Evolutionary conservation across 2,113 vertebrate species (phyloP).

Genomic region (Aplodontia rufa): DNA sequence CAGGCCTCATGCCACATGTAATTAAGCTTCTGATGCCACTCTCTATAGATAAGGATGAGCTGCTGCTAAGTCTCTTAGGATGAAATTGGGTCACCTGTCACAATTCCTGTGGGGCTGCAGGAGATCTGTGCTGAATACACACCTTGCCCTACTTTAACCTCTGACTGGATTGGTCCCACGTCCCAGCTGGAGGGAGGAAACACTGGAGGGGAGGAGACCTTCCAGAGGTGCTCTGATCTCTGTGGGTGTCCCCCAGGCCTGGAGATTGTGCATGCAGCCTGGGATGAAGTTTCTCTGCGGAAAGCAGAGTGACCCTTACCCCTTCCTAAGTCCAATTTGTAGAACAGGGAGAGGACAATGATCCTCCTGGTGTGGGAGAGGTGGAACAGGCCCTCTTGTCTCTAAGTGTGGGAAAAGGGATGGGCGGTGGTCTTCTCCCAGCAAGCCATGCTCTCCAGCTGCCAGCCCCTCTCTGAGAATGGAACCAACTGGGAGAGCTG

Average conservation of each 20-base stretch:
- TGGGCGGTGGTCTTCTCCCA: background rate
- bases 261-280: background rate
- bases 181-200: background rate
- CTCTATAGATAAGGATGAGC: slow-evolving; percentile 14
- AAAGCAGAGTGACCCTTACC: background rate
- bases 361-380: background rate
- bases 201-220: background rate
- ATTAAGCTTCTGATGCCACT: background rate
- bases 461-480: background rate
- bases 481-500: background rate
- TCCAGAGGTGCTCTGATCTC: background rate
- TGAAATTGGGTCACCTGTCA: slow-evolving; percentile 63
- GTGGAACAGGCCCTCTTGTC: background rate
- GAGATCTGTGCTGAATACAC: slow-evolving; percentile 45
- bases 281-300: background rate
- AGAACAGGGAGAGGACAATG: background rate
- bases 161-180: background rate
- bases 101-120: background rate
- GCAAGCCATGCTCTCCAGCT: background rate
- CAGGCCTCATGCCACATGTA: background rate
- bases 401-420: background rate
- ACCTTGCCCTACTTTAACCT: slow-evolving; percentile 51
- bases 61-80: slow-evolving; percentile 19
- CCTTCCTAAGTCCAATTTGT: background rate
- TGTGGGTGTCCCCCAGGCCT: background rate